Evolutionary conservation across 2,888 invertebrate genomes (phyloP), one percentile per base, ranked within the genome.

Genomic region (Phengaris arion): DNA sequence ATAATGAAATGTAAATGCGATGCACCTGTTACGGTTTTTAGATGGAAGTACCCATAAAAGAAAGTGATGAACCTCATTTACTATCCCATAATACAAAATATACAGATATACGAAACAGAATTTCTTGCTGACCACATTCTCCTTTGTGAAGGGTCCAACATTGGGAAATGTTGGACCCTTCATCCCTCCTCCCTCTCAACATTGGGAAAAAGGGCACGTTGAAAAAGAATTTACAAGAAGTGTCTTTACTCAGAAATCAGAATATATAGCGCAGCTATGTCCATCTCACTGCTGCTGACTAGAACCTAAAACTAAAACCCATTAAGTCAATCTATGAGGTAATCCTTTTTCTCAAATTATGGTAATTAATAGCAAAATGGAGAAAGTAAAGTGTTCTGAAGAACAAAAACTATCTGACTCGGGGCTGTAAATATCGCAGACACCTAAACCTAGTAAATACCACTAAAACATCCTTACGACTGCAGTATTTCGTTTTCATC

Each of bases 401-500:
- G 9, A 64, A 64, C 13, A 64, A 35, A 64, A 64, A 8, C 22
- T 22, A 1, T 59, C 10, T 0, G 4, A 9, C 12, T 8, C 35
- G 64, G 4, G 9, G 70, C 22, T 22, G 9, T 51, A 70, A 51
- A 48, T 70, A 15, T 10, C 10, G 10, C 70, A 6, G 52, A 13
- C 22, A 64, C 10, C 52, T 68, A 46, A 12, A 12, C 15, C 51
- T 35, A 35, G 15, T 72, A 13, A 35, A 48, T 52, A 72, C 13
- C 35, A 13, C 1, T 35, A 13, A 52, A 72, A 72, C 13, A 35
- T 72, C 72, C 52, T 72, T 54, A 54, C 72, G 72, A 72, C 54
- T 72, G 72, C 52, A 72, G 72, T 54, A 54, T 72, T 72, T 72
- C 51, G 70, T 70, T 70, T 54, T 72, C 52, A 72, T 72, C 72